Evolutionary conservation across 2,888 invertebrate species (phyloP).

Genomic region (Leptopilina drosophilae): DNA sequence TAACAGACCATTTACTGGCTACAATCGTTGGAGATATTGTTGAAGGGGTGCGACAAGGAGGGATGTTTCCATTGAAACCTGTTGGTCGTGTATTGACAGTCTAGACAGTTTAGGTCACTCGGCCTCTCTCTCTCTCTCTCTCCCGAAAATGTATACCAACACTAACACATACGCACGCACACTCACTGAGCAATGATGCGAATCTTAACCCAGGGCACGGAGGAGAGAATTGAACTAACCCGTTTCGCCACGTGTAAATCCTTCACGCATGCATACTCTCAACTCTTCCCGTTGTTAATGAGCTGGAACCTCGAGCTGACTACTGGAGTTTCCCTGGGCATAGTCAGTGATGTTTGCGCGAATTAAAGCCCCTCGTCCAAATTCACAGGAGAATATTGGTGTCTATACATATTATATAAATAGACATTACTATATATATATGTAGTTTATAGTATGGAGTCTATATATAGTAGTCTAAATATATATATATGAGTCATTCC

Average conservation of each 20-base stretch:
- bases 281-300: slow-evolving; percentile 13
- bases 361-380: slow-evolving; percentile 12
- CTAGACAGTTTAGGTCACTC: slow-evolving; percentile 28
- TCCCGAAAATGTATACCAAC: slow-evolving; percentile 4
- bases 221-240: slow-evolving; percentile 2
- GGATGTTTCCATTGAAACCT: slow-evolving; percentile 17
- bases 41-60: too few species aligned
- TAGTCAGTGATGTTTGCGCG: slow-evolving; percentile 34
- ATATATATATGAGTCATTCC: too few species aligned
- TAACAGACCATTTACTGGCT: slow-evolving; percentile 12
- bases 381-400: neutral
- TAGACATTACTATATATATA: too few species aligned
- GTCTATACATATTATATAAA: too few species aligned
- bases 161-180: neutral
- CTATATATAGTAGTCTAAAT: neutral
- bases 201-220: slow-evolving; percentile 7
- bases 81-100: slow-evolving; percentile 31
- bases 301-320: slow-evolving; percentile 31
- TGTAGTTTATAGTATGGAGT: too few species aligned
- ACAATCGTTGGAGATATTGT: slow-evolving; percentile 18
- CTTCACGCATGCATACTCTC: slow-evolving; percentile 38
- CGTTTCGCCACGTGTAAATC: slow-evolving; percentile 29
- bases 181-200: slow-evolving; percentile 13
- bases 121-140: slow-evolving; percentile 3
- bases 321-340: slow-evolving; percentile 27